Evolutionary conservation across 2,113 vertebrate species (phyloP).

Genomic region (rat (Rattus norvegicus)): GRCr8 NC_086024.1:15340501-15341000

Average conservation of each 20-base stretch:
- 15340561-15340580: background rate
- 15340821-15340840: background rate
- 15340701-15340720: background rate
- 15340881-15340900: background rate
- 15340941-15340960: background rate
- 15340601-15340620: background rate
- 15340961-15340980: background rate
- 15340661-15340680: background rate
- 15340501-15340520: background rate
- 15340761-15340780: background rate
- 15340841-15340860: slow-evolving; percentile 17
- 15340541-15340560: background rate
- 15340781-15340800: background rate
- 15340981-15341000: background rate
- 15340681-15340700: background rate
- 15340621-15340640: background rate
- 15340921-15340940: background rate
- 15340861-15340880: background rate
- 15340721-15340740: background rate
- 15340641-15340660: background rate
- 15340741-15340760: slow-evolving; percentile 21
- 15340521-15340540: background rate
- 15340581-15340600: background rate
- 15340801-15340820: background rate
- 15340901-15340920: background rate